phyloP scores from a whole-genome alignment of 1,140 invertebrate genomes.

The Cherax quadricarinatus region DNA sequence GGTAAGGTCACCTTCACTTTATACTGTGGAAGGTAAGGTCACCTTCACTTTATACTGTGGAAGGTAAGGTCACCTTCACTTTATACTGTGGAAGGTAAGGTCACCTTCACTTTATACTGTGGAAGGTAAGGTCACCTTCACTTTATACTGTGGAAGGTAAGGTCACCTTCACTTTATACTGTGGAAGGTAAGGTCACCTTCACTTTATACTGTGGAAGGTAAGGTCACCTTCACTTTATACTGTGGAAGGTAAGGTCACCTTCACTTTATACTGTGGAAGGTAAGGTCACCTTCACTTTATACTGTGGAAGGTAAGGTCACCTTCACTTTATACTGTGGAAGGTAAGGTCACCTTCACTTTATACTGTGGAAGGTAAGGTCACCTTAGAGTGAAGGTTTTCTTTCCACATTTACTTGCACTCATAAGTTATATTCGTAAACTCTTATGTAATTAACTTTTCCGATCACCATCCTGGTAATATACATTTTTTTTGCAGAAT shows the following conservation, averaged over 20 bases:
- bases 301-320: not conserved
- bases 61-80: not conserved
- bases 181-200: not conserved
- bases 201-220: constrained; percentile 2
- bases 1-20: not conserved
- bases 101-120: not conserved
- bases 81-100: not conserved
- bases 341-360: not conserved
- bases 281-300: not conserved
- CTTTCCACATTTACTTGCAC: no score
- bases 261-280: not conserved
- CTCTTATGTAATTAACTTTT: no score
- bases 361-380: no score
- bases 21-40: not conserved
- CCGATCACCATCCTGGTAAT: no score
- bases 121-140: not conserved
- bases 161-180: not conserved
- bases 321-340: not conserved
- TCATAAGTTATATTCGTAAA: no score
- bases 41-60: not conserved
- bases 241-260: not conserved
- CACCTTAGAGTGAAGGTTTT: no score
- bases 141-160: constrained; percentile 1
- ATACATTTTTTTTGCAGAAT: no score
- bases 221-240: not conserved